Conservation (phyloP, 2,113 vertebrate genomes). For the Tiliqua scincoides region DNA sequence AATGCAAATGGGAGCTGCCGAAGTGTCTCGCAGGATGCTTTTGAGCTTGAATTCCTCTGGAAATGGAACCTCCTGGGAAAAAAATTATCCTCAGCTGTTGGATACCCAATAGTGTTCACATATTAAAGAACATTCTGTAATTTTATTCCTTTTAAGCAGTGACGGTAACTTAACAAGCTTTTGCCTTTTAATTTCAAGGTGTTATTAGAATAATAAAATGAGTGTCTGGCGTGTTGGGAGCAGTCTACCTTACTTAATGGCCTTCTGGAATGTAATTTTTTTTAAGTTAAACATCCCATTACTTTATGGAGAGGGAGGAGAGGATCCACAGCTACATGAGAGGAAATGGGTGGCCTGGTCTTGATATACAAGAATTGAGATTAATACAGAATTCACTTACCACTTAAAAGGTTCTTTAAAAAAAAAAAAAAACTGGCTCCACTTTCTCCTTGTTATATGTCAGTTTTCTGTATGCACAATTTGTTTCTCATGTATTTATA, state of each 20-base stretch:
- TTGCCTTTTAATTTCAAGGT: conserved; percentile 68
- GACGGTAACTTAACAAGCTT: conserved; percentile 64
- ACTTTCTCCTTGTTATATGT: no score
- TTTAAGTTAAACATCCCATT: conserved; percentile 59
- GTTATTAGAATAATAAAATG: conserved; percentile 68
- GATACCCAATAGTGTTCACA: conserved; percentile 20
- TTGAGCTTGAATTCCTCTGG: neutral
- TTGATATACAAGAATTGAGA: neutral
- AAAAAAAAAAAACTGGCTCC: neutral
- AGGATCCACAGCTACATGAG: neutral
- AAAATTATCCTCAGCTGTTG: conserved; percentile 18
- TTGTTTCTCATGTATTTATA: no score
- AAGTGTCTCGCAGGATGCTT: neutral
- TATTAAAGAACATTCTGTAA: conserved; percentile 46
- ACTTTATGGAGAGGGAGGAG: neutral
- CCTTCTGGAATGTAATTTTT: conserved; percentile 58
- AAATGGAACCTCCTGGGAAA: neutral
- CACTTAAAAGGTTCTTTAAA: neutral
- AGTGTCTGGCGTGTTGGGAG: conserved; percentile 56
- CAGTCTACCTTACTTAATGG: conserved; percentile 61
- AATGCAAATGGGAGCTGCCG: neutral
- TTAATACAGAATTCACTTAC: neutral
- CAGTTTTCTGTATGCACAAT: neutral
- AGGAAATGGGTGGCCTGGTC: neutral
- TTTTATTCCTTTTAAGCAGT: conserved; percentile 45